Evolutionary conservation across 2,797 vertebrate genomes (phyloP), one percentile per base, ranked within the genome.

Genomic region (Anguilla obscura): DNA sequence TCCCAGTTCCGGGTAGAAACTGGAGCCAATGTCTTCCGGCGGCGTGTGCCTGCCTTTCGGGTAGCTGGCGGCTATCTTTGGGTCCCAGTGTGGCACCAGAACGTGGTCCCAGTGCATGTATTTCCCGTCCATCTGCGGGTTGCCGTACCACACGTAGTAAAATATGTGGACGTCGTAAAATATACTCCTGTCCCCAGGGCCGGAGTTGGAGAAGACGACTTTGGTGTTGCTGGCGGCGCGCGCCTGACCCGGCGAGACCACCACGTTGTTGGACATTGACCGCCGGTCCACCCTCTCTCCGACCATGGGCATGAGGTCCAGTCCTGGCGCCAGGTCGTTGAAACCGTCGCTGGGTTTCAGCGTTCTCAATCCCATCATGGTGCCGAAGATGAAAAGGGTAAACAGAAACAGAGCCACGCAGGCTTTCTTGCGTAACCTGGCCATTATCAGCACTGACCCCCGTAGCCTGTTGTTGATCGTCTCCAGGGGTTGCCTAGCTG

Each of bases 11-110:
- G 97, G 97, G 92, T 97, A 98, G 93, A 97, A 98, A 90, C 97
- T 97, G 90, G 97, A 97, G 45, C 96, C 96, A 90, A 98, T 94
- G 94, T 98, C 97, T 5, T 97, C 97, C 0, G 97, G 97, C 0
- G 97, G 97, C 90, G 92, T 95, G 93, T 98, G 98, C 90, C 95
- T 96, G 71, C 97, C 97, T 92, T 96, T 96, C n/a, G 97, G 96
- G 89, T 98, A 98, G 91, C 97, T 97, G 91, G 97, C 96, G 0
- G 97, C 97, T 86, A 98, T 96, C 92, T 98, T 98, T 76, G 97
- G 96, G 93, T 98, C 98, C 98, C 97, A 98, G 94, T 98, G 97
- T 1, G 97, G 97, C 58, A 98, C 97, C 90, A 98, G 95, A 89
- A 96, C 95, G 90, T 98, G 97, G 92, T 98, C 97, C 97, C 97